Evolutionary conservation across 2,797 vertebrate species (phyloP).

Genomic region (Buphagus erythrorhynchus): DNA sequence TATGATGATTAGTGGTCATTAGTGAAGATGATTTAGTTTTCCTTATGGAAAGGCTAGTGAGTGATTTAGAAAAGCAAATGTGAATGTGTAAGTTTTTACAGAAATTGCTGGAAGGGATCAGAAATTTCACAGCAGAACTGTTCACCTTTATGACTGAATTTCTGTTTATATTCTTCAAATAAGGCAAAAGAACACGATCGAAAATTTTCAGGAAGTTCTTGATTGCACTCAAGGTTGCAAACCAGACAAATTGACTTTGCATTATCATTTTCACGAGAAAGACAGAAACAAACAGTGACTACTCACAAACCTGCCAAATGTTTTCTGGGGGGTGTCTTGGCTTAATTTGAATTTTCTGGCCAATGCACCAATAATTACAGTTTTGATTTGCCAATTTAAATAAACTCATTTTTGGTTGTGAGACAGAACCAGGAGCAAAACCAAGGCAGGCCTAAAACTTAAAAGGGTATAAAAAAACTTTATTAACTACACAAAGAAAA

Average conservation of each 20-base stretch:
- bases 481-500: no score
- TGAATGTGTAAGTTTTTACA: constrained; percentile 1
- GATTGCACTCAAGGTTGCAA: constrained; percentile 46
- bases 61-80: constrained; percentile 38
- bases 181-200: constrained; percentile 9
- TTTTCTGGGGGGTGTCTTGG: background rate
- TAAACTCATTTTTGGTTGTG: no score
- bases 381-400: no score
- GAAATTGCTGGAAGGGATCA: background rate
- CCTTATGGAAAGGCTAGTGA: background rate
- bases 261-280: constrained; percentile 31
- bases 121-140: background rate
- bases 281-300: background rate
- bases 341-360: no score
- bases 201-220: constrained; percentile 59
- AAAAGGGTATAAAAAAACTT: no score
- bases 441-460: no score
- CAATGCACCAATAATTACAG: no score
- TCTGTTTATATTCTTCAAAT: constrained; percentile 52
- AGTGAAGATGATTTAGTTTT: constrained; percentile 53
- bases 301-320: background rate
- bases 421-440: no score
- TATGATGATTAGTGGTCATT: constrained; percentile 59
- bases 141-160: constrained; percentile 8
- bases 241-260: constrained; percentile 20